A percentile compares a stretch with the other conserved stretches of the same genome.
Evolutionary conservation across 2,797 vertebrate species (phyloP).

Genomic region (Tragelaphus oryx): DNA sequence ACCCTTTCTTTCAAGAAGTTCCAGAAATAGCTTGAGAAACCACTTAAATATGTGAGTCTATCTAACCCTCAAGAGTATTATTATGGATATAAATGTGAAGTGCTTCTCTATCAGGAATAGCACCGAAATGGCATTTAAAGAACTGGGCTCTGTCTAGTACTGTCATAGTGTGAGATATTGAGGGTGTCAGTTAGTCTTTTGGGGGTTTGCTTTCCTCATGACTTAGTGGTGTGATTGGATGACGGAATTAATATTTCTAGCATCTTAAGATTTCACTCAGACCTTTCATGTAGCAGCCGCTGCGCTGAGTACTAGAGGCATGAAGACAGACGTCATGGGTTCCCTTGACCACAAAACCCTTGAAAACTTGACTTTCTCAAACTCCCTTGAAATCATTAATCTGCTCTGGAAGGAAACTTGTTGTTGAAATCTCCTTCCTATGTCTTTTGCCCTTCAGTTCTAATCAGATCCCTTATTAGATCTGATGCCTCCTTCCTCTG

Average conservation of each 20-base stretch:
- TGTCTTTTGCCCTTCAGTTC: not conserved
- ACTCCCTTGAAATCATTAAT: not conserved
- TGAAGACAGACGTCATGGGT: not conserved
- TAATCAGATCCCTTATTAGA: not conserved
- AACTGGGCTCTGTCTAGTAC: not conserved
- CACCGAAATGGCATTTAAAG: not conserved
- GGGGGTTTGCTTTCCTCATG: not conserved
- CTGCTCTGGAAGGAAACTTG: not conserved
- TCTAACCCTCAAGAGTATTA: not conserved
- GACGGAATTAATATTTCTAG: not conserved
- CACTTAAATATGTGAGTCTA: constrained; percentile 8
- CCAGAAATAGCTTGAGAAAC: constrained; percentile 30
- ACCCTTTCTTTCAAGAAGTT: constrained; percentile 27
- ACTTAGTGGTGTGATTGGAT: not conserved
- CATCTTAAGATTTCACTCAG: not conserved
- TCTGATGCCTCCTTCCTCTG: not conserved
- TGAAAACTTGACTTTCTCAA: not conserved
- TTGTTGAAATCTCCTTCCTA: not conserved
- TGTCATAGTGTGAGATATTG: not conserved
- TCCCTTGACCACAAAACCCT: not conserved
- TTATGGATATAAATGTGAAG: not conserved
- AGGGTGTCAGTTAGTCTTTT: not conserved
- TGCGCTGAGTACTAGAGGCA: not conserved
- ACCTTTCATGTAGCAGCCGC: not conserved
- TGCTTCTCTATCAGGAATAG: not conserved